Percentiles rank a stretch among this genome's conserved stretches.
Conservation (phyloP, 2,113 vertebrate species). For the Paramormyrops kingsleyae region DNA sequence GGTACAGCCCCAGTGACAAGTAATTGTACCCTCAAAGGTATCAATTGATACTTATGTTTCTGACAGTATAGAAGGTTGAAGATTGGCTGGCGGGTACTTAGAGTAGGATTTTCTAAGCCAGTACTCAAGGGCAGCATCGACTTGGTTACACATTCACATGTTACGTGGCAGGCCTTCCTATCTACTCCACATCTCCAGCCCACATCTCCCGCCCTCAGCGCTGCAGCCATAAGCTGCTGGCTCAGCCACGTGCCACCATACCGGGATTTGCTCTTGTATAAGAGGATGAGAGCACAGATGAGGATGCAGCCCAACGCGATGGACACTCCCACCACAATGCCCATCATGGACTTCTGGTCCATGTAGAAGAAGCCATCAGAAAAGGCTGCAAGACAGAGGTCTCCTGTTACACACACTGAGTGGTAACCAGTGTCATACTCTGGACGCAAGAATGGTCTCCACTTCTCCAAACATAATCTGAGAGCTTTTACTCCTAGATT, state of each 20-base stretch:
- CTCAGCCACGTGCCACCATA: conserved; percentile 38
- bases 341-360: conserved; percentile 87
- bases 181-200: neutral
- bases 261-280: conserved; percentile 82
- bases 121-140: neutral
- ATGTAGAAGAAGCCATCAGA: conserved; percentile 76
- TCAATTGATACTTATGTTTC: neutral
- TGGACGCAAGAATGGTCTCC: neutral
- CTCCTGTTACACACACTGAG: neutral
- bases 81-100: neutral
- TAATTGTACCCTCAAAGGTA: neutral
- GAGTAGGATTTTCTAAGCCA: neutral
- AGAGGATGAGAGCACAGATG: conserved; percentile 84
- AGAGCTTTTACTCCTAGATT: neutral
- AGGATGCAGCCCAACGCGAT: conserved; percentile 90
- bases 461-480: neutral
- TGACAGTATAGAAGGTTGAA: neutral
- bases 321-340: conserved; percentile 86
- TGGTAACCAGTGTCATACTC: neutral
- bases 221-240: neutral
- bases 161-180: neutral
- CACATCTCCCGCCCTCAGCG: neutral
- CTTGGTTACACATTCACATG: neutral
- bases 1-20: neutral
- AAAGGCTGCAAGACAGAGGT: conserved; percentile 55